Percentiles rank a stretch among this genome's conserved stretches.
Conservation (phyloP, 2,113 vertebrate species). For the Propithecus coquereli region DNA sequence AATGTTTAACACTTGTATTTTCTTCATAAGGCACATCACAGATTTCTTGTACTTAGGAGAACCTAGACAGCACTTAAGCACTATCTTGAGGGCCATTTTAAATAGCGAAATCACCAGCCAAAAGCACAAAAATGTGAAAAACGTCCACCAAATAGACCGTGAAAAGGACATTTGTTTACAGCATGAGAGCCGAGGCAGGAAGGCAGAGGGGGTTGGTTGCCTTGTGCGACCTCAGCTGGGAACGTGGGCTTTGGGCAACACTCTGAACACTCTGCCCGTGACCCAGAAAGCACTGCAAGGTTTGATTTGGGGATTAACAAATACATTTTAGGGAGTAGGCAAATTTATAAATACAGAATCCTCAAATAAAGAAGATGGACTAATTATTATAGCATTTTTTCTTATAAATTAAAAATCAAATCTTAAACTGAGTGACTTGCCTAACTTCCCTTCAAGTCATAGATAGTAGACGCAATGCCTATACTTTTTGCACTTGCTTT, state of each 20-base stretch:
- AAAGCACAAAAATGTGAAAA: neutral
- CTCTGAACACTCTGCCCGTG: neutral
- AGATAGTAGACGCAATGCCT: neutral
- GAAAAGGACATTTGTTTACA: conserved; percentile 1
- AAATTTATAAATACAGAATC: neutral
- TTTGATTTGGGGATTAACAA: neutral
- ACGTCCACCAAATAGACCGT: neutral
- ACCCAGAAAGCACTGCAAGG: neutral
- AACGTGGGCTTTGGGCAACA: neutral
- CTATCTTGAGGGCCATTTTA: neutral
- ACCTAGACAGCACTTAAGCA: neutral
- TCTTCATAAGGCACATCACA: neutral
- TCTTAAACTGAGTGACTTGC: neutral
- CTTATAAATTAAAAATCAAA: neutral
- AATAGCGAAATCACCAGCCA: neutral
- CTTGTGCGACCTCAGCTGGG: neutral
- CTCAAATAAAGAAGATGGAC: neutral
- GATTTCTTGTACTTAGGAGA: neutral
- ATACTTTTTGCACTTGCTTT: neutral
- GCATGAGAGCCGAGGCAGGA: neutral
- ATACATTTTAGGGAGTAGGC: neutral
- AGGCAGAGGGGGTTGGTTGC: accelerated
- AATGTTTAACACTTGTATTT: neutral
- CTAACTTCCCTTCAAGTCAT: neutral
- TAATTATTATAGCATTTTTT: neutral